Base-by-base conservation (phyloP, 2,888 invertebrate genomes). In the Pycnomerus fuliginosus region DNA sequence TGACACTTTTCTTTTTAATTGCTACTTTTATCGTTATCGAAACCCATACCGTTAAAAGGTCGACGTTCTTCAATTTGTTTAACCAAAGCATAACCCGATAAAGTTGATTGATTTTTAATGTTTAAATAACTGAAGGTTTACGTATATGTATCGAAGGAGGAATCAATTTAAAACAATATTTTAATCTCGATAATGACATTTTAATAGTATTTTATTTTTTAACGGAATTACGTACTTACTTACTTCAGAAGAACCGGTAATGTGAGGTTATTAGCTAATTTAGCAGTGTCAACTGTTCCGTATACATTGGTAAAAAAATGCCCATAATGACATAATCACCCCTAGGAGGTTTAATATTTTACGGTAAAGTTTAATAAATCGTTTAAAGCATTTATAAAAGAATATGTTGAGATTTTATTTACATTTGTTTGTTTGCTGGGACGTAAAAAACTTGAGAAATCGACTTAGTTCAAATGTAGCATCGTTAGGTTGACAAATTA, bases 401-500 rank as follows among this genome's bases (percentile, higher is more conserved):
- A 56, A 56, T 58, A 56, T 53, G 58, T 58, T 54, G 57, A 56
- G 56, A 48, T 58, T 60, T 56, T 60, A 58, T 58, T 58, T 60
- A 58, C 56, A 58, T 60, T 58, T 53, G 54, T 58, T 55, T 56
- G 55, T 56, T 56, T 49, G 51, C 37, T 39, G 46, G 39, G 25
- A 42, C 37, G 46, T 41, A 53, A 56, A 48, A 56, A 55, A 50
- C 44, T 45, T 49, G 47, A 53, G 53, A 51, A 53, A 57, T 56
- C 56, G 54, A 58, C 58, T 56, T 55, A 50, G 57, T 57, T 56
- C 55, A 56, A 57, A 58, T 58, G 56, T 58, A 48, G 50, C 52
- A 50, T 60, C 58, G 56, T 60, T 60, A 58, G 51, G 48, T 58
- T 60, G 60, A 60, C 58, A 60, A 60, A 60, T 60, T 58, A 60